These are phyloP conservation scores for Pelobates fuscus DNA, from an alignment of 2,113 vertebrate genomes.

Conservation along the genomic window DNA sequence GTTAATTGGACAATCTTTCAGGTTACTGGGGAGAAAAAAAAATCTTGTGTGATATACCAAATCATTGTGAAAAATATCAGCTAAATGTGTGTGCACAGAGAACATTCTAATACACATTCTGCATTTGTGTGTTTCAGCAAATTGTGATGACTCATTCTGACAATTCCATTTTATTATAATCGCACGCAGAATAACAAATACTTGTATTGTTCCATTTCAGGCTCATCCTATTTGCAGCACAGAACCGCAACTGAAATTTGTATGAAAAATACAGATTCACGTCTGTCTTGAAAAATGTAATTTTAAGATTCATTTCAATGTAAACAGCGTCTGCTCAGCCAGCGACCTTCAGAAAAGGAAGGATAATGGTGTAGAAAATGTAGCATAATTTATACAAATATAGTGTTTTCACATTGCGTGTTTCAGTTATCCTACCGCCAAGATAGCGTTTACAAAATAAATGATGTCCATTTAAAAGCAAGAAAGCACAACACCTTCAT, in stretches of 20 bases:
- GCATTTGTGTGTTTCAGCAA: no score
- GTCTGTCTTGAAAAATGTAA: background rate
- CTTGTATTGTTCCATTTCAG: background rate
- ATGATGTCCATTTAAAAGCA: background rate
- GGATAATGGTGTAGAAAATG: constrained; percentile 4
- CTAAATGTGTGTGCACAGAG: no score
- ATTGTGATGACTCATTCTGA: background rate
- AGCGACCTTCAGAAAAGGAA: background rate
- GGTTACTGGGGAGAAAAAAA: no score
- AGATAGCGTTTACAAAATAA: background rate
- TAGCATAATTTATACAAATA: constrained; percentile 43
- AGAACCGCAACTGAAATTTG: background rate
- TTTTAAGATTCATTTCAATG: background rate
- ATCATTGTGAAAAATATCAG: no score
- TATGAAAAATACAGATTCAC: background rate
- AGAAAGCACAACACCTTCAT: background rate
- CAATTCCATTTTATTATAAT: background rate
- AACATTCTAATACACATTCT: no score
- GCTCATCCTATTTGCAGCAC: no score
- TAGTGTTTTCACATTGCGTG: background rate
- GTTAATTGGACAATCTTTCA: no score
- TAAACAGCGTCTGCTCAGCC: background rate
- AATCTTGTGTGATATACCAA: no score
- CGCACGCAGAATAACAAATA: background rate
- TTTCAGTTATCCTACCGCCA: background rate